Percentiles rank a stretch among this genome's conserved stretches.
Evolutionary conservation across 1,140 invertebrate genomes (phyloP).

Genomic region (Lysiphlebus fabarum): DNA sequence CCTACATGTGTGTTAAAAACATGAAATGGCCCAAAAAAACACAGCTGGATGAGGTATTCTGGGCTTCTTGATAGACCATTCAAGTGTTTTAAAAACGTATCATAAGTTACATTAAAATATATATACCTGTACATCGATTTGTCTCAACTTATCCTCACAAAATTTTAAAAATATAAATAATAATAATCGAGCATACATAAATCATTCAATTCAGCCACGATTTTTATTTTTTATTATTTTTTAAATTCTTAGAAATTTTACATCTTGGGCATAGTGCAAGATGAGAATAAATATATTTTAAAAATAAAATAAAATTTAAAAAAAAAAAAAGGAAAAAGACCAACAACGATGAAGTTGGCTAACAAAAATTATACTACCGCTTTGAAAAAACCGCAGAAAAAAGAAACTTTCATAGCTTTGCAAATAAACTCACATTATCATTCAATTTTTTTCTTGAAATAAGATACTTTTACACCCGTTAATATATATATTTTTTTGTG

Average conservation of each 20-base stretch:
- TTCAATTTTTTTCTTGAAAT: neutral
- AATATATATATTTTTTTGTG: neutral
- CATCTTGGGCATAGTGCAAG: neutral
- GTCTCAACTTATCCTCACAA: no score
- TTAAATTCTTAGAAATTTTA: conserved; percentile 18
- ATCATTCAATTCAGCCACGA: no score
- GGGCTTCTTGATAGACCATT: no score
- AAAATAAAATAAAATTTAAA: no score
- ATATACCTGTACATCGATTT: no score
- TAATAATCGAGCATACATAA: no score
- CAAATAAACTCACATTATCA: conserved; percentile 7
- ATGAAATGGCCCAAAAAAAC: no score
- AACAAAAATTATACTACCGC: conserved; percentile 7
- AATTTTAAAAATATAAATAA: no score
- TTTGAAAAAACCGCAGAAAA: conserved; percentile 9
- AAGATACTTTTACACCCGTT: conserved; percentile 7
- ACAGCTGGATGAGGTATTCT: no score
- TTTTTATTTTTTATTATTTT: neutral
- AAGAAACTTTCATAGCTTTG: conserved; percentile 14
- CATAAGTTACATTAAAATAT: no score
- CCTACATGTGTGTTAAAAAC: no score
- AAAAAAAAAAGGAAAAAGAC: conserved; percentile 3
- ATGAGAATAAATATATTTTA: neutral
- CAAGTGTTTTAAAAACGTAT: no score
- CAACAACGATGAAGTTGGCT: neutral